Evolutionary conservation across 2,797 vertebrate species (phyloP).

Genomic region (Oophaga sylvatica): DNA sequence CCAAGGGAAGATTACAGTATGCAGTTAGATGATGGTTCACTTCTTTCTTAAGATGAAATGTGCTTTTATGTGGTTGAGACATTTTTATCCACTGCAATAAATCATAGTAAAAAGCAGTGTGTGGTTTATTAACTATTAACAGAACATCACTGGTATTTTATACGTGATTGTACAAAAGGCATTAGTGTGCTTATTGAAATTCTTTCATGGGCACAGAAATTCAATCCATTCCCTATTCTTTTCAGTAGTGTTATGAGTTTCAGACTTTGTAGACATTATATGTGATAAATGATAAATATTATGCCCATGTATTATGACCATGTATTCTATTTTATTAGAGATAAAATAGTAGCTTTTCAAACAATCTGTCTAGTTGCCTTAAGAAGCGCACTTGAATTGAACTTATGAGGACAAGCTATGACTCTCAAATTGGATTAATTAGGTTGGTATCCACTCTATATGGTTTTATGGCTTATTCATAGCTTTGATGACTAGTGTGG

Average conservation of each 20-base stretch:
- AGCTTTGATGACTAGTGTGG: no score
- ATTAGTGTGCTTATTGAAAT: not conserved
- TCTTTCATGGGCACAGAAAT: not conserved
- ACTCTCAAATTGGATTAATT: no score
- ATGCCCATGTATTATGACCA: not conserved
- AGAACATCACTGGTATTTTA: conserved; percentile 30
- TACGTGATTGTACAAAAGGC: not conserved
- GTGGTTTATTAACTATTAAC: conserved; percentile 59
- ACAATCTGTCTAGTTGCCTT: no score
- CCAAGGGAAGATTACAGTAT: conserved; percentile 44
- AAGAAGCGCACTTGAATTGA: no score
- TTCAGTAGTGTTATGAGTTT: not conserved
- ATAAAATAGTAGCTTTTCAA: not conserved
- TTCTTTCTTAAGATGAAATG: conserved; percentile 35
- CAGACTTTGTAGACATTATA: not conserved
- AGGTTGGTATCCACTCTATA: no score
- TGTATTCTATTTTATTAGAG: not conserved
- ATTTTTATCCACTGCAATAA: conserved; percentile 37
- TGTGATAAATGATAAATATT: not conserved
- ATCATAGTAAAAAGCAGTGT: conserved; percentile 41
- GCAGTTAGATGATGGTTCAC: conserved; percentile 36
- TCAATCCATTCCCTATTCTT: not conserved
- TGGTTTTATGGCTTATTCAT: no score
- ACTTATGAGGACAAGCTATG: no score
- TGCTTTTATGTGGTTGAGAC: conserved; percentile 56